Conservation (phyloP, 2,888 invertebrate species). For the Arctia plantaginis region DNA sequence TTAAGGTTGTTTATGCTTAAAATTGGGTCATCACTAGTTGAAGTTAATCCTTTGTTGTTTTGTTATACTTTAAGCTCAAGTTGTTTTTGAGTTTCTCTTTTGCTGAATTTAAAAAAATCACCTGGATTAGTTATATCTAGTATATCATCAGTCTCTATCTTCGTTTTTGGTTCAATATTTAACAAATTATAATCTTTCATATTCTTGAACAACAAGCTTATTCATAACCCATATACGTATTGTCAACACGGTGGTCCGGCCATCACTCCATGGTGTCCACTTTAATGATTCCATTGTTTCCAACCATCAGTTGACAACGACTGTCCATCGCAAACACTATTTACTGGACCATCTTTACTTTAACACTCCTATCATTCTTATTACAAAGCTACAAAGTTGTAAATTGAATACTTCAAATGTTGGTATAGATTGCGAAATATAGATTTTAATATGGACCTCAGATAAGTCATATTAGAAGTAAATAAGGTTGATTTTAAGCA, state of each 20-base stretch:
- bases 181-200: slow-evolving; percentile 28
- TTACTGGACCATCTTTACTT: slow-evolving; percentile 40
- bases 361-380: slow-evolving; percentile 31
- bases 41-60: neutral
- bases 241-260: slow-evolving; percentile 78
- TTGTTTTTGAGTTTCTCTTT: neutral
- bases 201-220: slow-evolving; percentile 45
- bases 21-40: neutral
- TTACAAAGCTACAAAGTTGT: slow-evolving; percentile 25
- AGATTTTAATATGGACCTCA: slow-evolving; percentile 23
- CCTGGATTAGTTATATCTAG: neutral
- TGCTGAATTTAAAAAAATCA: neutral
- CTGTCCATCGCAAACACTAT: slow-evolving; percentile 74
- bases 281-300: slow-evolving; percentile 84
- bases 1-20: neutral
- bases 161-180: neutral
- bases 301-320: slow-evolving; percentile 67
- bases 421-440: slow-evolving; percentile 23
- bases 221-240: slow-evolving; percentile 61
- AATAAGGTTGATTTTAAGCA: slow-evolving; percentile 55
- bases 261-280: slow-evolving; percentile 77
- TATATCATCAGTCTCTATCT: neutral
- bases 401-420: slow-evolving; percentile 23
- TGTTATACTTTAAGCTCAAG: neutral
- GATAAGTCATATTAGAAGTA: slow-evolving; percentile 40